Evolutionary conservation across 2,797 vertebrate species (phyloP).

Genomic region (Tokudaia tokunoshimensis): DNA sequence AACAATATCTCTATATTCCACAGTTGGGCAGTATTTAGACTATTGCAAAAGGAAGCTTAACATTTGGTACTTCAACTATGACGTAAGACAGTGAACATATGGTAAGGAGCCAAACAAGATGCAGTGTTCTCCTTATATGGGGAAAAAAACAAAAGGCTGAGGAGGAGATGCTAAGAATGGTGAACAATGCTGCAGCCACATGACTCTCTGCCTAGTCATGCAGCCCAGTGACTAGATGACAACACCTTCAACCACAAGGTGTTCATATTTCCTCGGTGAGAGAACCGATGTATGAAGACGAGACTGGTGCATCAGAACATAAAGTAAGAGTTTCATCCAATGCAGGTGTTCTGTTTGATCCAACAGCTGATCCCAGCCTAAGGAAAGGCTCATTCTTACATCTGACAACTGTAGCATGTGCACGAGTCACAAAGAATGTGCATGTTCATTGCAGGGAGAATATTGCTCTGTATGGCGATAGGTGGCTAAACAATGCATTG

Average conservation of each 20-base stretch:
- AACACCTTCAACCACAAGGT: conserved; percentile 56
- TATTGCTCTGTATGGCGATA: neutral
- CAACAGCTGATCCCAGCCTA: neutral
- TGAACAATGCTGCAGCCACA: conserved; percentile 1
- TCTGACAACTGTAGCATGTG: neutral
- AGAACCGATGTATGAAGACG: neutral
- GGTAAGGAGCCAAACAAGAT: conserved; percentile 27
- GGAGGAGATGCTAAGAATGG: conserved; percentile 3
- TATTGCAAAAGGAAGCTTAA: neutral
- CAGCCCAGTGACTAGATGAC: neutral
- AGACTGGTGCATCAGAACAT: neutral
- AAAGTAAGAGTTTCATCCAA: neutral
- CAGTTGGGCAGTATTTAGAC: neutral
- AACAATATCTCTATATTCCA: neutral
- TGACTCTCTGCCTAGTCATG: conserved; percentile 53
- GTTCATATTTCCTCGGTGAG: conserved; percentile 38
- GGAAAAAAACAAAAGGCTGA: conserved; percentile 47
- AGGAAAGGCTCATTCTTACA: neutral
- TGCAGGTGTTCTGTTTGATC: neutral
- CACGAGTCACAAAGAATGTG: neutral
- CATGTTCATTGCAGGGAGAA: neutral
- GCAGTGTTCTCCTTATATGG: conserved; percentile 56
- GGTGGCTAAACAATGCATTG: neutral
- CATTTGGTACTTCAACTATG: neutral
- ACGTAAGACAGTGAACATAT: conserved; percentile 54